Percentiles rank a stretch among this genome's conserved stretches.
Evolutionary conservation across 2,797 vertebrate genomes (phyloP).

Genomic region (Rhincodon typus): DNA sequence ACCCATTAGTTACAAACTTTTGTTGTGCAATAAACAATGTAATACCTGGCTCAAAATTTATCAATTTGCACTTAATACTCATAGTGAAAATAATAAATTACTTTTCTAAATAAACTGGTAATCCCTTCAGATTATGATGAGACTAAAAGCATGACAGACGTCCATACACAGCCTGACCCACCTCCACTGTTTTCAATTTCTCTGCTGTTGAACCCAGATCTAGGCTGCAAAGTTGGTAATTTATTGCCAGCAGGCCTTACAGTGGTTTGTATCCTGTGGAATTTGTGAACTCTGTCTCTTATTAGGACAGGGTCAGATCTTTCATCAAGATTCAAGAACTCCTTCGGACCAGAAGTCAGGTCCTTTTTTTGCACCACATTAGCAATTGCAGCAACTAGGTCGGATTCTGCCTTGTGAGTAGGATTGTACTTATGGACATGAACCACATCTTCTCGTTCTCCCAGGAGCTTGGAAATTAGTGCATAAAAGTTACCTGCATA

Average conservation of each 20-base stretch:
- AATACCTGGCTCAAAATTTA: neutral
- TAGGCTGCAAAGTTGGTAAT: conserved; percentile 54
- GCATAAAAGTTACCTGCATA: conserved; percentile 89
- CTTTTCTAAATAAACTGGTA: conserved; percentile 39
- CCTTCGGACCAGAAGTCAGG: conserved; percentile 60
- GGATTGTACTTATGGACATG: conserved; percentile 75
- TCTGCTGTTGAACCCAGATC: conserved; percentile 53
- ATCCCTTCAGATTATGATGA: conserved; percentile 65
- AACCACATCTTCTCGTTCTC: conserved; percentile 76
- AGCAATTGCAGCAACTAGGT: conserved; percentile 80
- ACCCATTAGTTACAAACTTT: neutral
- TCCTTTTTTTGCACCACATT: conserved; percentile 84
- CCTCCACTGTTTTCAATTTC: conserved; percentile 65
- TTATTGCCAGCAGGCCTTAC: conserved; percentile 66
- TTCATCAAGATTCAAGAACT: conserved; percentile 58
- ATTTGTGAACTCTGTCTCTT: conserved; percentile 91
- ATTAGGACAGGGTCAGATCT: conserved; percentile 68
- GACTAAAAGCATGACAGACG: conserved; percentile 44
- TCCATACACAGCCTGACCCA: conserved; percentile 65
- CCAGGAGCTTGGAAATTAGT: conserved; percentile 87
- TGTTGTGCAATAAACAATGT: neutral
- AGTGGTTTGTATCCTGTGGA: conserved; percentile 81
- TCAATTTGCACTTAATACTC: neutral
- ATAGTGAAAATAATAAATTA: neutral
- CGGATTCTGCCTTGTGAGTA: conserved; percentile 68